A percentile compares a stretch with the other conserved stretches of the same genome.
phyloP scores from a whole-genome alignment of 2,113 vertebrate genomes.

The Nerophis lumbriciformis region DNA sequence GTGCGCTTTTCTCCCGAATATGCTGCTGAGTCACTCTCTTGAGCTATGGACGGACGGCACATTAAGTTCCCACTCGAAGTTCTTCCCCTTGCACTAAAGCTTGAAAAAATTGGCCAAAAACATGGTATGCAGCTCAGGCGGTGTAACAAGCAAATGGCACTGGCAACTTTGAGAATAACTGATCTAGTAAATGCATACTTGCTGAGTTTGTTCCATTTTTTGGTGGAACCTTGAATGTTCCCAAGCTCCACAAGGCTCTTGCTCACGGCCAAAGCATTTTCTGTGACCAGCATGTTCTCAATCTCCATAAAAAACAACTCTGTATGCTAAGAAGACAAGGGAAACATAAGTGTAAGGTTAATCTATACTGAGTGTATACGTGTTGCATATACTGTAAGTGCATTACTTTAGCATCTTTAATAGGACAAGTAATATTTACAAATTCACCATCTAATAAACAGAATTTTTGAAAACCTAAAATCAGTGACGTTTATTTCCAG shows the following conservation, averaged over 20 bases:
- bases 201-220: constrained; percentile 44
- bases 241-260: constrained; percentile 17
- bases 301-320: constrained; percentile 47
- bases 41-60: too few relatives aligned
- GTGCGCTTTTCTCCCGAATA: too few relatives aligned
- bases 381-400: background rate
- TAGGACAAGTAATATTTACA: background rate
- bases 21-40: too few relatives aligned
- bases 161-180: too few relatives aligned
- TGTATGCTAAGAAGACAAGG: constrained; percentile 26
- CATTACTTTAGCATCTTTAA: too few relatives aligned
- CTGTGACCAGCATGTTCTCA: constrained; percentile 47
- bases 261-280: constrained; percentile 38
- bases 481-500: background rate
- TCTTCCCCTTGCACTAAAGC: too few relatives aligned
- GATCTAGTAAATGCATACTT: constrained; percentile 30
- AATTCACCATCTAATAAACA: background rate
- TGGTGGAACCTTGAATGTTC: constrained; percentile 13
- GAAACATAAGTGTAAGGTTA: background rate
- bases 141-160: too few relatives aligned
- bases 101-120: too few relatives aligned
- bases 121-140: too few relatives aligned
- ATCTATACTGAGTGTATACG: background rate
- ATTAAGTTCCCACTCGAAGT: too few relatives aligned
- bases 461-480: background rate